A percentile compares a stretch with the other conserved stretches of the same genome.
Evolutionary conservation across 2,797 vertebrate species (phyloP).

Genomic region (Cercopithecus mitis): DNA sequence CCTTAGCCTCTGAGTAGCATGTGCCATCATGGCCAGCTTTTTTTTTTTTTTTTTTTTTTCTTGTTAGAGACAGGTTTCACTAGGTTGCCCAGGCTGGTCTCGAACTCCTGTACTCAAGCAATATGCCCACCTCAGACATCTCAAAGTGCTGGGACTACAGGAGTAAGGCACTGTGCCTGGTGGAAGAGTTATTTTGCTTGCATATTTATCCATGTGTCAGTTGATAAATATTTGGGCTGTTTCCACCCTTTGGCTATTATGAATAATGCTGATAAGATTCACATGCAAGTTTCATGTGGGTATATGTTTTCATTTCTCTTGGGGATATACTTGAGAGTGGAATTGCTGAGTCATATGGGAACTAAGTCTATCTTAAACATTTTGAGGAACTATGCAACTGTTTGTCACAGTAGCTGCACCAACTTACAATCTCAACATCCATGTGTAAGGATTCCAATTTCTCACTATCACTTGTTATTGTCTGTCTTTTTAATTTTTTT

Average conservation of each 20-base stretch:
- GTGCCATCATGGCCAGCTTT: no score
- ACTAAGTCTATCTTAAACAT: neutral
- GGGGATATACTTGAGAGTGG: neutral
- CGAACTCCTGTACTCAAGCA: no score
- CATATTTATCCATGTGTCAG: neutral
- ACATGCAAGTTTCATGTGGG: neutral
- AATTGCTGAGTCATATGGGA: neutral
- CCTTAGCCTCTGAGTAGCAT: no score
- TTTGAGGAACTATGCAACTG: neutral
- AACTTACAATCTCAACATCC: neutral
- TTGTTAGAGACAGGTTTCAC: no score
- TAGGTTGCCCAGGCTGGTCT: no score
- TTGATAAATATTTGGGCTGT: neutral
- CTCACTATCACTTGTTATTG: neutral
- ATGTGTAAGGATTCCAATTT: neutral
- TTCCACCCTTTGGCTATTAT: neutral
- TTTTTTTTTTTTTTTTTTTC: no score
- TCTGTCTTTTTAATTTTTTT: neutral
- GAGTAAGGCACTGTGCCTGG: no score
- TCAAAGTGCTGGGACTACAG: no score
- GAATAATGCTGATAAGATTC: neutral
- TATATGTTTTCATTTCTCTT: neutral
- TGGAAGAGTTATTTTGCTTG: neutral
- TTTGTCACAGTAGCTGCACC: neutral
- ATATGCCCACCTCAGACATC: no score